Base-by-base conservation (phyloP, 2,113 vertebrate species). In the Trogon surrucura region DNA sequence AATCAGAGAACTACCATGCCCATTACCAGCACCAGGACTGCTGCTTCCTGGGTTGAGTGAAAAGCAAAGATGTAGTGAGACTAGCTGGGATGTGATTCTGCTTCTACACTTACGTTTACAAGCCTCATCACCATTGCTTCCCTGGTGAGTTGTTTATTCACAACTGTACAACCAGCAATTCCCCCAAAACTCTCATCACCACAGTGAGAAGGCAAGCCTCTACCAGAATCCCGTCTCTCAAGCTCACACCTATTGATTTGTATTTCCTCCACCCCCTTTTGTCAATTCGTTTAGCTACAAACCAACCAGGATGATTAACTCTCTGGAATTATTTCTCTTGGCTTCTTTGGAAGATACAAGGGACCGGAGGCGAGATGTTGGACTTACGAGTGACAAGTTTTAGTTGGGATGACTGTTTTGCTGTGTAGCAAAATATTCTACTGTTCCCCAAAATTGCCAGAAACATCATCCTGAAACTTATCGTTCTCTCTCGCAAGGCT, bases 121-220 rank as follows among this genome's bases (percentile, higher is more conserved):
- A 58, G 16, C 26, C 58, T 65, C 45, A 30, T 41, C 36, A 18
- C 71, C 56, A 83, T 6, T 62, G 41, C 82, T 88, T 45, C 82
- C 75, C 72, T 48, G 32, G 19, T 50, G 32, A 94, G 80, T 47
- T 86, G 64, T 61, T 96, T 91, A 92, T 84, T 94, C 85, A 15
- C 36, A 62, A 44, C n/a, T 71, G 45, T 21, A 73, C 91, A 62
- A 80, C 50, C 17, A 92, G 71, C 72, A 50, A 26, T 1, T 81
- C 93, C 84, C 72, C 50, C 56, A 34, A 84, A 93, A 41, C 20
- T 53, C 3, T 65, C 38, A 36, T 4, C 26, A 26, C 48, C 36
- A 18, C 89, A 57, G 45, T 2, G 45, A 83, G 41, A 73, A 9
- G 44, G 50, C 15, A 57, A 82, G 57, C 47, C 51, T 57, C 79